Base-by-base conservation (phyloP, 2,888 invertebrate genomes). In the Macrophya annulata region DNA sequence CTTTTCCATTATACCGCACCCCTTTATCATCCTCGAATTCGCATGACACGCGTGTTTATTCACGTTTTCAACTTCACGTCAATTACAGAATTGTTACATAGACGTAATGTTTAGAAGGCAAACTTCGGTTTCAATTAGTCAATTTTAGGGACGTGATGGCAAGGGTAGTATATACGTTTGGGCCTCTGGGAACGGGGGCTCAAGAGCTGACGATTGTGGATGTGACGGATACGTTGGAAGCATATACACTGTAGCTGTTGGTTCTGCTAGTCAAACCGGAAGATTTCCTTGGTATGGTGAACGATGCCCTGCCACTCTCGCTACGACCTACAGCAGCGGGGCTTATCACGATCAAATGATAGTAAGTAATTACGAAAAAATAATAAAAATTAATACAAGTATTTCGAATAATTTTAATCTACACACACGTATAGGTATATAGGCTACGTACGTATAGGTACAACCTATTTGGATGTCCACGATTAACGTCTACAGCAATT, bases 161-260 rank as follows among this genome's bases (percentile, higher is more conserved):
- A 96, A 96, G 92, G 99, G 99, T 0, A 95, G 95, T 15, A 97
- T 99, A 88, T 99, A 97, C 93, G 97, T 98, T 0, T 99, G 98
- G 98, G 99, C 99, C 0, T 97, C 97, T 45, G 98, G 98, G 3
- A 99, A 99, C 91, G 99, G 99, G 0, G 98, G 98, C 5, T 95
- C 95, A 12, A 95, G 96, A 86, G 95, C 95, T 9, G 99, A 99
- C 93, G 97, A 98, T 93, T 99, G 99, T 92, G 97, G 98, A 90
- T 98, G 98, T 92, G 99, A 99, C 92, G 99, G 99, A 89, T 99
- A 97, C 93, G 95, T 96, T 1, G 95, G 97, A 43, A 97, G 97
- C 91, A 96, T 98, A 87, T 98, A 97, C 93, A 98, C 99, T 0
- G 95, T 99, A 87, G 97, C 98, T 0, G 96, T 99, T 79, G 97